Conservation (phyloP, 2,113 vertebrate species). For the Butorides virescens region DNA sequence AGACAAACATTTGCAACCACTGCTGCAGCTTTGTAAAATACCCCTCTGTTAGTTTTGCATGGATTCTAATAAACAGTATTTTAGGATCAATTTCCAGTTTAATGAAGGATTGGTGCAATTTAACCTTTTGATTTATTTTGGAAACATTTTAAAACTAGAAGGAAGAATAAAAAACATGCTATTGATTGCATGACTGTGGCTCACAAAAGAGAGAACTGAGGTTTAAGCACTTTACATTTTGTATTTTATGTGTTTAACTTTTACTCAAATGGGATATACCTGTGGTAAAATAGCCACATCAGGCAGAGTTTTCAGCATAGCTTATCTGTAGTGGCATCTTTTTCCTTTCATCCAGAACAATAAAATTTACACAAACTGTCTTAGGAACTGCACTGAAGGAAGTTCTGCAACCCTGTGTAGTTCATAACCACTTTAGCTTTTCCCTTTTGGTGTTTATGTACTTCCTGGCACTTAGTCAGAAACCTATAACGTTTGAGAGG, state of each 20-base stretch:
- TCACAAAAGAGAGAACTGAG: neutral
- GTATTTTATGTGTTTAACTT: neutral
- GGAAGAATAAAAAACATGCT: neutral
- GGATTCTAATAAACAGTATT: conserved; percentile 50
- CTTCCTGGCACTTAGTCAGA: neutral
- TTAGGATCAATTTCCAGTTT: conserved; percentile 60
- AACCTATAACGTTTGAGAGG: neutral
- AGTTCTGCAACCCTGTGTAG: neutral
- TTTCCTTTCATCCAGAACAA: neutral
- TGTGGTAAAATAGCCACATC: neutral
- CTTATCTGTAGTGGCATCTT: neutral
- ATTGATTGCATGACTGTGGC: neutral
- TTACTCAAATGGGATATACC: neutral
- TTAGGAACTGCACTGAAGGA: neutral
- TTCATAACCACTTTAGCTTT: neutral
- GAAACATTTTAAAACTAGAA: conserved; percentile 51
- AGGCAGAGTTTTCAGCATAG: neutral
- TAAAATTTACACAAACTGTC: neutral
- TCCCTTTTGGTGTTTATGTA: neutral
- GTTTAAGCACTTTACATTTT: neutral
- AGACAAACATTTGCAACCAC: conserved; percentile 70
- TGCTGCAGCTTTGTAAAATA: neutral
- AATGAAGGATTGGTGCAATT: conserved; percentile 38
- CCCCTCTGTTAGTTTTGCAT: neutral
- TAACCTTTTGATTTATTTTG: conserved; percentile 60